phyloP scores from a whole-genome alignment of 2,888 invertebrate species.

The Pristionchus maxplancki region DNA sequence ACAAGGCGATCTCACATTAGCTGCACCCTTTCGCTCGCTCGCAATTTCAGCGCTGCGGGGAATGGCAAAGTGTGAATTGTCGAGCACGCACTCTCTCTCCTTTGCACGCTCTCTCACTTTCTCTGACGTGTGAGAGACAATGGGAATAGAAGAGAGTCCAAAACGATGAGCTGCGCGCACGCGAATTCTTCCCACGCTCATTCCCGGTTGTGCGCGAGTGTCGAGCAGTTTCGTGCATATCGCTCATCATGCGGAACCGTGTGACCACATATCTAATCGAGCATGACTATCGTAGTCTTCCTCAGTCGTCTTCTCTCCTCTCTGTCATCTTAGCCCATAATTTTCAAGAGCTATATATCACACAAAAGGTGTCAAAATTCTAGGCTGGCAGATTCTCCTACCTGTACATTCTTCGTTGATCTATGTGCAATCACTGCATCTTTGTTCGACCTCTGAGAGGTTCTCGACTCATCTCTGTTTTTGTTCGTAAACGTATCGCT shows the following conservation, averaged over 20 bases:
- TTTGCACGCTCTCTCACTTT: not conserved
- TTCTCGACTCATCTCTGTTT: not conserved
- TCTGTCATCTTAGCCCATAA: not conserved
- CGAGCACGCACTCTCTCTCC: not conserved
- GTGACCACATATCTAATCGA: not conserved
- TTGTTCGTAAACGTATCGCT: not conserved
- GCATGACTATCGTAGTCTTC: not conserved
- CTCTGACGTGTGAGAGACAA: not conserved
- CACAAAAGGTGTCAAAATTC: too few relatives aligned
- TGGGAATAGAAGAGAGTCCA: not conserved
- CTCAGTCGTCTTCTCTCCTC: not conserved
- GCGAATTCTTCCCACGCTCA: not conserved
- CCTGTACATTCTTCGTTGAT: too few relatives aligned
- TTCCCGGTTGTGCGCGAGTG: not conserved
- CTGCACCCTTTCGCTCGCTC: not conserved
- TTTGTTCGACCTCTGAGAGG: too few relatives aligned
- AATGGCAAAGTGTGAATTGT: not conserved
- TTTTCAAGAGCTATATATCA: not conserved
- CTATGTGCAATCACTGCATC: too few relatives aligned
- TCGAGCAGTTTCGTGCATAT: conserved; percentile 4
- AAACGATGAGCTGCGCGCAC: not conserved
- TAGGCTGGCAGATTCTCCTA: too few relatives aligned
- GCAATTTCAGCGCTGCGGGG: not conserved
- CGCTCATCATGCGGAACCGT: not conserved
- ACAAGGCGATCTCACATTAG: not conserved